Evolutionary conservation across 2,888 invertebrate genomes (phyloP), one percentile per base, ranked within the genome.

Genomic region (Kryphioiulus occultus): DNA sequence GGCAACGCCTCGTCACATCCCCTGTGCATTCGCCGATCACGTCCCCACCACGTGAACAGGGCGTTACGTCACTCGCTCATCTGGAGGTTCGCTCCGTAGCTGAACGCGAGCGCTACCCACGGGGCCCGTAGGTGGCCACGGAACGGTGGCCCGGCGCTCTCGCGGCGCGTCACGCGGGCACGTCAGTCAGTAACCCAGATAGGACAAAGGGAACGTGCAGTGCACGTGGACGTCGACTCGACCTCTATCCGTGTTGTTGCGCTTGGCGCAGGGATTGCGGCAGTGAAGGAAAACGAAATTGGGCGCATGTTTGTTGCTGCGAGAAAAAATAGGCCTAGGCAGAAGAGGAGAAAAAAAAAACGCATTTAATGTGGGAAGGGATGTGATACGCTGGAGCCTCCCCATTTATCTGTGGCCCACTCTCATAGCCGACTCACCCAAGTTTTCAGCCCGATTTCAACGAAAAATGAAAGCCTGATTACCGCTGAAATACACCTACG

Each of bases 31-130:
- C 85, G 44, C 85, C 39, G 68, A 87, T 35, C 87, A 87, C 87
- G 87, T 32, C 78, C 78, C 30, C 42, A 87, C 93, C 94, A 95
- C 94, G 94, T 96, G 96, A 94, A 92, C 94, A 93, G 91, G 68
- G 5, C 17, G 68, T 83, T 82, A 87, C 87, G 87, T 86, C 47
- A 42, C 32, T 3, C 39, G n/a, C 84, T 84, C 68, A 84, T 84
- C 84, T 84, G 35, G 19, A 30, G 22, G 22, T 9, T 1, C 39
- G 84, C 84, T 84, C 0, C 19, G 42, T 15, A 84, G 84, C 35
- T n/a, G 19, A 12, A 59, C 53, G 53, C 5, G 19, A 53, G 53
- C 53, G 53, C 53, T 53, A 19, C 19, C 5, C 53, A 19, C 15
- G n/a, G 17, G 2, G 53, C 19, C 5, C 19, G 53, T 53, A 15